A percentile compares a stretch with the other conserved stretches of the same genome.
Evolutionary conservation across 2,113 vertebrate genomes (phyloP).

Genomic region (Anthoscopus minutus): DNA sequence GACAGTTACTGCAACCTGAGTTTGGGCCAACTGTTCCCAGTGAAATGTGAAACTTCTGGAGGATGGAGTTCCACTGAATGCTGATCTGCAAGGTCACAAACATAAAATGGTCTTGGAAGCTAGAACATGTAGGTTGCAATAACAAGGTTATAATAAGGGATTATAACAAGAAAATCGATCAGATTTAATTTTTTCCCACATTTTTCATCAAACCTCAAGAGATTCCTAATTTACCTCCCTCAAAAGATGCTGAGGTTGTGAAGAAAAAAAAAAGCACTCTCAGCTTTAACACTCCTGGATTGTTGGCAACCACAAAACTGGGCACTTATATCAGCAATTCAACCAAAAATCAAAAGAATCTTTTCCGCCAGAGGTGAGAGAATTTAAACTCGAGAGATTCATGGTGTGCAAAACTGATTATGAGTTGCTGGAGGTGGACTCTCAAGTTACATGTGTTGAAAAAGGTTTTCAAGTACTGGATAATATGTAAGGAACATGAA

Average conservation of each 20-base stretch:
- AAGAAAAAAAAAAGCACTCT: neutral
- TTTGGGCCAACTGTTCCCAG: conserved; percentile 96
- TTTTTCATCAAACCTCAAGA: neutral
- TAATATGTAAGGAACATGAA: neutral
- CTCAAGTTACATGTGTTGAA: too few species aligned
- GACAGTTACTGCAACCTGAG: conserved; percentile 98
- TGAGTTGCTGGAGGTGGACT: neutral
- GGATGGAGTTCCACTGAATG: conserved; percentile 93
- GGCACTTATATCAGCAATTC: neutral
- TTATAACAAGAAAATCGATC: neutral
- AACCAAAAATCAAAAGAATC: neutral
- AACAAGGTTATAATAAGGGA: neutral
- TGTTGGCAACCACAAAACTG: neutral
- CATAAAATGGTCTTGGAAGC: conserved; percentile 33
- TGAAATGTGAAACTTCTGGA: conserved; percentile 92
- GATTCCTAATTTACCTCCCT: neutral
- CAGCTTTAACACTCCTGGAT: neutral
- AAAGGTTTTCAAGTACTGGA: neutral
- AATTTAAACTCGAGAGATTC: neutral
- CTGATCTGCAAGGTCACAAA: conserved; percentile 81
- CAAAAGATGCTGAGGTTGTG: neutral
- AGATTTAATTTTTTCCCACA: neutral
- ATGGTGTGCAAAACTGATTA: neutral
- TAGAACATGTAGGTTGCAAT: neutral
- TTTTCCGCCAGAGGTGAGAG: neutral